phyloP scores from a whole-genome alignment of 1,140 invertebrate species.

The Cydia fagiglandana region DNA sequence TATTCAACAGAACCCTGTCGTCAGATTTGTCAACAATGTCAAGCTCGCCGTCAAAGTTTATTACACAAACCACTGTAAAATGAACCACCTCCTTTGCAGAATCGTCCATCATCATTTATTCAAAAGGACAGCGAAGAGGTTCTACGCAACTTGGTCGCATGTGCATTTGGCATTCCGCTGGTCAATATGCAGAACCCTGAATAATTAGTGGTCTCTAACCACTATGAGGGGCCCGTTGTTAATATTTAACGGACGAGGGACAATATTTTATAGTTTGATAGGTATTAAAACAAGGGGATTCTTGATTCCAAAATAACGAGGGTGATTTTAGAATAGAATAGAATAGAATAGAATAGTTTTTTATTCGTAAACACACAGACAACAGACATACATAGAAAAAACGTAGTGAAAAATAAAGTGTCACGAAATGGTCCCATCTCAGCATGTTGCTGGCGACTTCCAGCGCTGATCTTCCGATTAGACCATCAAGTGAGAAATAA shows the following conservation, averaged over 20 bases:
- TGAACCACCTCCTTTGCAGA: constrained; percentile 1
- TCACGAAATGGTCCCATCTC: too few species aligned
- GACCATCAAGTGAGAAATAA: too few species aligned
- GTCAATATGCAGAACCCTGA: constrained; percentile 57
- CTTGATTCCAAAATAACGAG: constrained; percentile 47
- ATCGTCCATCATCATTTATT: background rate
- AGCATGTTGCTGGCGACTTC: too few species aligned
- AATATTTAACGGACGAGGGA: constrained; percentile 57
- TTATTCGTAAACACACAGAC: too few species aligned
- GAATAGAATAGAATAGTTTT: too few species aligned
- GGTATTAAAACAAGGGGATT: constrained; percentile 56
- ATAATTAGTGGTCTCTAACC: constrained; percentile 54
- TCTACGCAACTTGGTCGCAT: constrained; percentile 37
- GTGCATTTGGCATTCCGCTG: constrained; percentile 46
- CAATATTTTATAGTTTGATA: constrained; percentile 57
- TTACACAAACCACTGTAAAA: background rate
- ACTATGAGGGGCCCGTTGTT: constrained; percentile 54
- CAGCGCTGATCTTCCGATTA: too few species aligned
- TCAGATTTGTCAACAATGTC: constrained; percentile 30
- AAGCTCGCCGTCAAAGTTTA: background rate
- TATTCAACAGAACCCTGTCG: constrained; percentile 25
- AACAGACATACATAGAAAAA: too few species aligned
- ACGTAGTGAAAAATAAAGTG: too few species aligned
- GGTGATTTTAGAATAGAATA: background rate
- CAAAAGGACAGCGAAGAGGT: constrained; percentile 13